These are phyloP conservation scores for Eupithecia vulgata DNA, from an alignment of 2,888 invertebrate genomes.

Conservation along the genomic window DNA sequence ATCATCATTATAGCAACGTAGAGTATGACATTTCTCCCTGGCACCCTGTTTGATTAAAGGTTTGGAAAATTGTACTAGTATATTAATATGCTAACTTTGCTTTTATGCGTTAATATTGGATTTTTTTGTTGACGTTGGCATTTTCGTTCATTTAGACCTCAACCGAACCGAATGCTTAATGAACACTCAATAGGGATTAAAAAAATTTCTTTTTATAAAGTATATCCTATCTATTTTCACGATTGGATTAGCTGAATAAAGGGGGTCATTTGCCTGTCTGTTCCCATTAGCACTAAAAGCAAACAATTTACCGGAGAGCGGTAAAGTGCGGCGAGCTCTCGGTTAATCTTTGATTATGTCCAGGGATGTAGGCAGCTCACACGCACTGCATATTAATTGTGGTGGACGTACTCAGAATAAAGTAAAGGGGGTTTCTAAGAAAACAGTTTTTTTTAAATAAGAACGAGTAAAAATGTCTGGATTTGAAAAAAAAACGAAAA, in stretches of 20 bases:
- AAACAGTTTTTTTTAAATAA: background rate
- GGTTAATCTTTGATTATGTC: conserved; percentile 46
- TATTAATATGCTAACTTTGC: background rate
- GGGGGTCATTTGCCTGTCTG: conserved; percentile 26
- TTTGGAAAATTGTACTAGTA: no score
- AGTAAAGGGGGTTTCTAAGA: background rate
- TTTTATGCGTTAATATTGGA: background rate
- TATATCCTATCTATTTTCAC: background rate
- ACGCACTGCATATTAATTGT: conserved; percentile 37
- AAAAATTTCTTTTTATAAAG: background rate
- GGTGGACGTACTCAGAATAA: conserved; percentile 23
- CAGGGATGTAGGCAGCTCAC: conserved; percentile 39
- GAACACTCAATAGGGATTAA: background rate
- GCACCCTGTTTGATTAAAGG: no score
- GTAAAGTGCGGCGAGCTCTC: conserved; percentile 41
- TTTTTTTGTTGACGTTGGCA: background rate
- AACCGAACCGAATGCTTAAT: background rate
- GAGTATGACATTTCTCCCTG: no score
- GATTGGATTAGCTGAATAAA: conserved; percentile 20
- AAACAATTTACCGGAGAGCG: conserved; percentile 38
- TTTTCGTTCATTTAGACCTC: background rate
- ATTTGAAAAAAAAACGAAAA: no score
- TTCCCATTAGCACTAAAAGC: conserved; percentile 34
- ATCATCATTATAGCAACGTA: no score
- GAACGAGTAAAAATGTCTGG: background rate